Base-by-base conservation (phyloP, 2,888 invertebrate genomes). In the Suillia variegata region DNA sequence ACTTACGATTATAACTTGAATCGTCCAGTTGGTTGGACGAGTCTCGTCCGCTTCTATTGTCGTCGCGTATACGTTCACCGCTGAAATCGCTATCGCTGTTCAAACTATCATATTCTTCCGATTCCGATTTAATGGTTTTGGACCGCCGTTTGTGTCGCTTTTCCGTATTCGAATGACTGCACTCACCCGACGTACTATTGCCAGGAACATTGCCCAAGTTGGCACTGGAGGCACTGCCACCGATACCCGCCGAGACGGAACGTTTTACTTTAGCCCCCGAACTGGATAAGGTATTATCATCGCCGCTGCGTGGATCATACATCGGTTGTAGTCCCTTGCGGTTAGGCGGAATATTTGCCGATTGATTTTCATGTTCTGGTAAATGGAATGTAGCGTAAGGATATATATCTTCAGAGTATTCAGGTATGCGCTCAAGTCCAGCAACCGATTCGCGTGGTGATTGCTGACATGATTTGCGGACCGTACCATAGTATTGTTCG, bases 331-430 rank as follows among this genome's bases (percentile, higher is more conserved):
- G 69, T 5, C 75, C 75, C 26, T 76, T 75, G 12, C 78, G 76
- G 65, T 78, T 83, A 10, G 72, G 65, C n/a, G 77, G 69, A 51
- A 83, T 83, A 69, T 85, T 85, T 26, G 82, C 83, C 26, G 85
- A 83, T 67, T 84, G 82, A 68, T 84, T 85, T 71, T 85, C 85
- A 78, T 85, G 84, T 75, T 85, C 85, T 65, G 84, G 84, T 68
- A 86, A 80, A 76, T 86, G 85, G 78, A 86, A 86, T 64, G 86
- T 86, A 56, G 86, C 86, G 75, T 86, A 86, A 54, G 86, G 86
- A 79, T 85, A 86, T 73, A 86, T 86, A 71, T 87, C 86, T 78
- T 86, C 86, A 48, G 86, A 85, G 77, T 85, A 86, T 78, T 86
- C 86, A 60, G 86, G 85, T 71, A 85, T 85, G 62, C 85, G 83